Conservation (phyloP, 2,888 invertebrate genomes). For the Clostera curtula region DNA sequence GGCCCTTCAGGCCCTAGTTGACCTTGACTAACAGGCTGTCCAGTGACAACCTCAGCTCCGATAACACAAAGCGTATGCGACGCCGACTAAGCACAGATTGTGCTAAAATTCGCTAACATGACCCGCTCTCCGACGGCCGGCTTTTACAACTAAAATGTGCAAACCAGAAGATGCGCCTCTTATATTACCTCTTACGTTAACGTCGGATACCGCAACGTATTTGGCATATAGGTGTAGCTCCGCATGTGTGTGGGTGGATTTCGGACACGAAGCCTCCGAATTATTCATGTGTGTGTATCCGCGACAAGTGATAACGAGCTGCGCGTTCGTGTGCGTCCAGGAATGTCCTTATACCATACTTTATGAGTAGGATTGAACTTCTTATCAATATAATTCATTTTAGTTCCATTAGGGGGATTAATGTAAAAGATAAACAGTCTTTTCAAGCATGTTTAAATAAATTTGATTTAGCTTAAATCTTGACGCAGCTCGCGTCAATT, state of each 20-base stretch:
- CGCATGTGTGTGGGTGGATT: conserved; percentile 50
- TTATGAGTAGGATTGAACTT: conserved; percentile 23
- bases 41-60: conserved; percentile 28
- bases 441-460: no score
- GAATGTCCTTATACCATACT: conserved; percentile 38
- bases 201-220: conserved; percentile 69
- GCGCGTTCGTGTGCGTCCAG: conserved; percentile 21
- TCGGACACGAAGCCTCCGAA: conserved; percentile 45
- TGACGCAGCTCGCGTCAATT: conserved; percentile 14
- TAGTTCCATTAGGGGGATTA: conserved; percentile 16
- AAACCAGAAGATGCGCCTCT: conserved; percentile 72
- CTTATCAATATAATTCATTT: conserved; percentile 23
- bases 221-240: conserved; percentile 54
- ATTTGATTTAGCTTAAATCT: conserved; percentile 9
- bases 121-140: conserved; percentile 61
- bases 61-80: conserved; percentile 37
- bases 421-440: conserved; percentile 13
- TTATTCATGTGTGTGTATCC: conserved; percentile 28
- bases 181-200: conserved; percentile 73
- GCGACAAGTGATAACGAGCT: conserved; percentile 33
- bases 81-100: conserved; percentile 41
- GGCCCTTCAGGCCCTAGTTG: conserved; percentile 44
- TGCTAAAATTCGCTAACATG: conserved; percentile 59
- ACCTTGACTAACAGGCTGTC: conserved; percentile 21
- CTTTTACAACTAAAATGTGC: conserved; percentile 71